Evolutionary conservation across 2,113 vertebrate genomes (phyloP), one percentile per base, ranked within the genome.

Genomic region (Eonycteris spelaea): DNA sequence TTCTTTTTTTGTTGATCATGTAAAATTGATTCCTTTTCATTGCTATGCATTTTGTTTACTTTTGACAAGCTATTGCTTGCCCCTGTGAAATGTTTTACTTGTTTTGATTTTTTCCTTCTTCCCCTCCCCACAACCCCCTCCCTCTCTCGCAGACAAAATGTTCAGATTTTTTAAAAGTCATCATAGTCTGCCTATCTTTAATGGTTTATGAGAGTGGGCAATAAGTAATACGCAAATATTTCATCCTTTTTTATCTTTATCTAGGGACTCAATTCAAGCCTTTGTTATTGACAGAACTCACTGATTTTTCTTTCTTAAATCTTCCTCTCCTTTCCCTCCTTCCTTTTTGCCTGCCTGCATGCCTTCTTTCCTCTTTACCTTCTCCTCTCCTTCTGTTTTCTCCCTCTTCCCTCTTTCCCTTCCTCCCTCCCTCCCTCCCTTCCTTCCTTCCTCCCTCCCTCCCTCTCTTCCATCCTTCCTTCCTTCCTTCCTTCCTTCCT

Each of bases 1-100:
- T 91, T 92, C 89, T 61, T 96, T 92, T 95, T 89, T 95, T 77
- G n/a, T 86, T 94, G 79, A 90, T 70, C 35, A 95, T 97, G 67
- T 97, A 86, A 93, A 79, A 38, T 86, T 14, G 5, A 18, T 90
- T 86, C 59, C 82, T 89, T 92, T 97, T 74, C 94, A 38, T 92
- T 97, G 74, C 45, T 95, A 28, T 67, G 87, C 88, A 77, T 87
- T 94, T 28, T 94, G 70, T 96, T 97, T 96, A 80, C n/a, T 92
- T 97, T 97, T 93, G 86, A 91, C 51, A 96, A 92, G 74, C 89
- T 86, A 84, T 86, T 93, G 2, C 83, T 96, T 97, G 21, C 75
- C 43, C 79, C 74, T 94, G 90, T 75, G 71, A 90, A 97, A 48
- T 94, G 12, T 95, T 92, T 94, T 97, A 79, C 90, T 73, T 95